Conservation (phyloP, 2,888 invertebrate species). For the Drepanosiphum platanoidis region DNA sequence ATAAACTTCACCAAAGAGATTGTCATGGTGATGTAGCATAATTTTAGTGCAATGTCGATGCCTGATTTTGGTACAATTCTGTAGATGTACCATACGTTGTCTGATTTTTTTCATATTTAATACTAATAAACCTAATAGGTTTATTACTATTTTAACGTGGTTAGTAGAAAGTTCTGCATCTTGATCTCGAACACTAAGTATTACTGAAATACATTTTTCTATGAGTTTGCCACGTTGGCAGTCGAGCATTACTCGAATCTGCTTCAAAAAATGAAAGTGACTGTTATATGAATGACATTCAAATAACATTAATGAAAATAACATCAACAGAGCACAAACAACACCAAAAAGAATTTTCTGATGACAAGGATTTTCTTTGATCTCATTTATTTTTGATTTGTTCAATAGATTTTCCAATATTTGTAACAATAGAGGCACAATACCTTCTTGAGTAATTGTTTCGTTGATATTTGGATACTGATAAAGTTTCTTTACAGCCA, state of each 20-base stretch:
- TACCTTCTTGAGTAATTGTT: conserved; percentile 62
- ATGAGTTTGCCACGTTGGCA: conserved; percentile 53
- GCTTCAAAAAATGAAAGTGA: conserved; percentile 60
- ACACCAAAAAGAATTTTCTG: conserved; percentile 60
- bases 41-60: conserved; percentile 70
- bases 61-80: conserved; percentile 70
- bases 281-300: conserved; percentile 57
- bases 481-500: conserved; percentile 47
- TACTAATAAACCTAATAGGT: conserved; percentile 69
- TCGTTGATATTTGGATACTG: conserved; percentile 59
- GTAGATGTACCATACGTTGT: conserved; percentile 71
- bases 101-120: conserved; percentile 72
- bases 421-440: conserved; percentile 62
- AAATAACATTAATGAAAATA: conserved; percentile 56
- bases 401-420: conserved; percentile 62
- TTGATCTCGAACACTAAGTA: conserved; percentile 36
- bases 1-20: conserved; percentile 70
- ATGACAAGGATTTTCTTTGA: conserved; percentile 47
- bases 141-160: conserved; percentile 63
- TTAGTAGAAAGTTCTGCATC: conserved; percentile 44
- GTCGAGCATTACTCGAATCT: conserved; percentile 53
- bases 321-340: conserved; percentile 45
- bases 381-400: conserved; percentile 51
- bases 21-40: conserved; percentile 73
- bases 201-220: conserved; percentile 58